Percentiles rank a stretch among this genome's conserved stretches.
These are phyloP conservation scores for Speoplatyrhinus poulsoni DNA, from an alignment of 2,113 vertebrate genomes.

Conservation along the genomic window DNA sequence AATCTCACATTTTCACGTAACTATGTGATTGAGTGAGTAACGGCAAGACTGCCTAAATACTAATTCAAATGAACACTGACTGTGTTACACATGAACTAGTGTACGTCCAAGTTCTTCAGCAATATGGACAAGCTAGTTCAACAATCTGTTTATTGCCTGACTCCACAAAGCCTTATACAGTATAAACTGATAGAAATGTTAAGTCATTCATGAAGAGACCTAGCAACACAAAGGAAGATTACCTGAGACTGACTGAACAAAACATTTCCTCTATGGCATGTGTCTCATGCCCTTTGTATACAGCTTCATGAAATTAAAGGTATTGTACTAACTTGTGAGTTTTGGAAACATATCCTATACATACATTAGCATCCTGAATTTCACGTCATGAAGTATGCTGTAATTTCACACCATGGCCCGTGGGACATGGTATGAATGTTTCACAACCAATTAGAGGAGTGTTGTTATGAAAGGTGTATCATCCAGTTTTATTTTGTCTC, in stretches of 20 bases:
- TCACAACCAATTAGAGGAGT: conserved; percentile 21
- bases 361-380: too few relatives aligned
- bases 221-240: background rate
- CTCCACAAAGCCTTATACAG: too few relatives aligned
- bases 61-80: conserved; percentile 50
- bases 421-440: background rate
- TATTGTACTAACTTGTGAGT: too few relatives aligned
- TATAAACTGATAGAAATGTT: too few relatives aligned
- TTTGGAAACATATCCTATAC: too few relatives aligned
- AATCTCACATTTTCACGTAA: background rate
- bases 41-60: conserved; percentile 5
- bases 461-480: conserved; percentile 12
- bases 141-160: too few relatives aligned
- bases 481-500: conserved; percentile 39
- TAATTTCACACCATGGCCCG: conserved; percentile 2
- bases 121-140: too few relatives aligned
- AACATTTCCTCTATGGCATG: background rate
- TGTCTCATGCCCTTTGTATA: too few relatives aligned
- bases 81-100: conserved; percentile 39
- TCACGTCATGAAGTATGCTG: too few relatives aligned
- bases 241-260: background rate
- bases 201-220: too few relatives aligned
- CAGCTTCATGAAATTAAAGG: too few relatives aligned
- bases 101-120: too few relatives aligned
- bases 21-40: background rate